Evolutionary conservation across 2,113 vertebrate species (phyloP).

Genomic region (Ursus arctos): DNA sequence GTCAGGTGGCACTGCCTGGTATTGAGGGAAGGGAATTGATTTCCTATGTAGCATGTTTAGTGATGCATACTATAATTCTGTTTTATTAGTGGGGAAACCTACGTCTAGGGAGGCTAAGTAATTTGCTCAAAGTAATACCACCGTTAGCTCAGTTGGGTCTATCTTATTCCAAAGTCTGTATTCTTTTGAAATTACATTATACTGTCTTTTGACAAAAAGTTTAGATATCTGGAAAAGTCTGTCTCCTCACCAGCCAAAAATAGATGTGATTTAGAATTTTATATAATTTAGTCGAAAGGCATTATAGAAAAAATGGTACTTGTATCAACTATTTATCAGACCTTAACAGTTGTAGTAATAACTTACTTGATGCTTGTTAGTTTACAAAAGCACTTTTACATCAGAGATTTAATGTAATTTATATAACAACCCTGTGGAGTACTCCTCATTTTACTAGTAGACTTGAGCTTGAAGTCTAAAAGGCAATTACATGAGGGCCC

Average conservation of each 20-base stretch:
- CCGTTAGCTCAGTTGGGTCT: neutral
- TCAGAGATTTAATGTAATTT: conserved; percentile 27
- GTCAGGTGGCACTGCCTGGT: neutral
- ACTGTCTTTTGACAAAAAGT: neutral
- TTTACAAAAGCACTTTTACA: conserved; percentile 4
- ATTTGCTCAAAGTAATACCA: neutral
- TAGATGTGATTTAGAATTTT: neutral
- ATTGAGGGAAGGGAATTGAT: neutral
- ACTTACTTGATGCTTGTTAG: neutral
- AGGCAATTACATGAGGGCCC: neutral
- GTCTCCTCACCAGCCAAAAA: neutral
- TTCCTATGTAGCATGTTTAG: neutral
- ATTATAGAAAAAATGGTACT: neutral
- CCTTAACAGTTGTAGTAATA: neutral
- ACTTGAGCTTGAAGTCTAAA: conserved; percentile 6
- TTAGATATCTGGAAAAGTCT: neutral
- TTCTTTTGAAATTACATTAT: conserved; percentile 42
- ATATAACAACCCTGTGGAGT: neutral
- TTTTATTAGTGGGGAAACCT: neutral
- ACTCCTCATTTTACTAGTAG: neutral
- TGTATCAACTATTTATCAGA: neutral
- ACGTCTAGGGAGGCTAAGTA: neutral
- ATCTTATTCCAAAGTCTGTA: neutral
- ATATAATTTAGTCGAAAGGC: neutral
- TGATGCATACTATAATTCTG: neutral